These are phyloP conservation scores for Machaerirhynchus nigripectus DNA, from an alignment of 2,113 vertebrate genomes.

Conservation along the genomic window DNA sequence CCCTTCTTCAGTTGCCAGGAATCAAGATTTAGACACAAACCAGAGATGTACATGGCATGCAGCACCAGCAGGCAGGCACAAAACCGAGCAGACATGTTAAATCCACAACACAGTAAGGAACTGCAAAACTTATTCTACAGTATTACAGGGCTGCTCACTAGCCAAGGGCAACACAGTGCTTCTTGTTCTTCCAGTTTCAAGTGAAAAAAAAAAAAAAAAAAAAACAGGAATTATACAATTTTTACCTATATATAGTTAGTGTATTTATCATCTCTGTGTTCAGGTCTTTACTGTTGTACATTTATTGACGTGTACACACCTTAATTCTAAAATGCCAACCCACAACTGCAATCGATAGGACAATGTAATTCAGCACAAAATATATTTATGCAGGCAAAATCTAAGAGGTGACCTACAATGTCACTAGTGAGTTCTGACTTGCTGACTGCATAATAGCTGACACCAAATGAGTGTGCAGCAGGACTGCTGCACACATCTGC, in stretches of 20 bases:
- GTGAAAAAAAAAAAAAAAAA: not conserved
- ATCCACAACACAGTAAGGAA: not conserved
- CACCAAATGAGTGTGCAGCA: not conserved
- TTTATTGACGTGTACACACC: not conserved
- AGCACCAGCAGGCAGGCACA: not conserved
- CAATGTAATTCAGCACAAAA: not conserved
- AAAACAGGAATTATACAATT: not conserved
- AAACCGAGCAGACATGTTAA: not conserved
- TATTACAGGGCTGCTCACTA: not conserved
- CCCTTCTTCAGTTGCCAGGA: conserved; percentile 37
- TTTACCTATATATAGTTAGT: not conserved
- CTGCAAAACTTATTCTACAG: not conserved
- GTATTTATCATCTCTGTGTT: not conserved
- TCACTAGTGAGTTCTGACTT: not conserved
- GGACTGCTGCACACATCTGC: not conserved
- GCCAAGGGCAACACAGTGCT: accelerated
- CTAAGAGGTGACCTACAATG: not conserved
- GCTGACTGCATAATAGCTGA: not conserved
- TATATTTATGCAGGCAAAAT: not conserved
- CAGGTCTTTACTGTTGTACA: not conserved
- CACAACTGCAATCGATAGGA: not conserved
- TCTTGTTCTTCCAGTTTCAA: not conserved
- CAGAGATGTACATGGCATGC: not conserved
- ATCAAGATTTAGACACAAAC: conserved; percentile 23
- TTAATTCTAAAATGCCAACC: not conserved